Percentiles rank a stretch among this genome's conserved stretches.
phyloP scores from a whole-genome alignment of 2,113 vertebrate genomes.

The Vireo altiloquus region DNA sequence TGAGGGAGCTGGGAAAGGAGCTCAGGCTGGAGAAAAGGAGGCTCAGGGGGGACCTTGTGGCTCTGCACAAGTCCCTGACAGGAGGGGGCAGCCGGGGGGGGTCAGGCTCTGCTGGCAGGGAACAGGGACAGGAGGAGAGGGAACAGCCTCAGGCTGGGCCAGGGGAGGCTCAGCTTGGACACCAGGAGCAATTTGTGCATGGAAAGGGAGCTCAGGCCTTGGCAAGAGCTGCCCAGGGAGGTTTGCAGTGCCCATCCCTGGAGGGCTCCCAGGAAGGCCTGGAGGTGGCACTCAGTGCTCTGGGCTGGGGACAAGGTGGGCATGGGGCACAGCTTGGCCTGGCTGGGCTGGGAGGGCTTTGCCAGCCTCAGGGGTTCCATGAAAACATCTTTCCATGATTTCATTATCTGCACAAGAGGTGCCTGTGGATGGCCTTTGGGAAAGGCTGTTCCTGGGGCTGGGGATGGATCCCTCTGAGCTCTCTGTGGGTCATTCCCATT shows the following conservation, averaged over 20 bases:
- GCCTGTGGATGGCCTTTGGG: neutral
- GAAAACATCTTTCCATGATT: neutral
- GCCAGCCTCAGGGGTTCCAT: neutral
- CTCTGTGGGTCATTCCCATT: neutral
- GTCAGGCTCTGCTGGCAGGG: neutral
- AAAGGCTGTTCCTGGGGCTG: neutral
- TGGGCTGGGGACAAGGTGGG: neutral
- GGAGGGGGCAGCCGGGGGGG: too few species aligned
- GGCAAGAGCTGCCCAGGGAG: neutral
- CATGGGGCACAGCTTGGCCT: neutral
- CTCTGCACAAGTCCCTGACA: too few species aligned
- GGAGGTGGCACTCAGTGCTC: neutral
- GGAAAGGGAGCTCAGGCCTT: neutral
- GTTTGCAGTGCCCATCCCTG: neutral
- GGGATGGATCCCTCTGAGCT: neutral
- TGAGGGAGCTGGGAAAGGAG: neutral
- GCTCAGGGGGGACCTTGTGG: neutral
- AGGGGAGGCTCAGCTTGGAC: neutral
- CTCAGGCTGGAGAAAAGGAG: neutral
- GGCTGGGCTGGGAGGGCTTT: neutral
- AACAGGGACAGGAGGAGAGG: too few species aligned
- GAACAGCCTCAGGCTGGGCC: neutral
- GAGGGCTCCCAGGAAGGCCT: neutral
- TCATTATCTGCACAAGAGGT: neutral
- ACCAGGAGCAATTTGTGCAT: neutral